Evolutionary conservation across 2,797 vertebrate species (phyloP), one percentile per base, ranked within the genome.

Genomic region (Zenarchopterus dispar): DNA sequence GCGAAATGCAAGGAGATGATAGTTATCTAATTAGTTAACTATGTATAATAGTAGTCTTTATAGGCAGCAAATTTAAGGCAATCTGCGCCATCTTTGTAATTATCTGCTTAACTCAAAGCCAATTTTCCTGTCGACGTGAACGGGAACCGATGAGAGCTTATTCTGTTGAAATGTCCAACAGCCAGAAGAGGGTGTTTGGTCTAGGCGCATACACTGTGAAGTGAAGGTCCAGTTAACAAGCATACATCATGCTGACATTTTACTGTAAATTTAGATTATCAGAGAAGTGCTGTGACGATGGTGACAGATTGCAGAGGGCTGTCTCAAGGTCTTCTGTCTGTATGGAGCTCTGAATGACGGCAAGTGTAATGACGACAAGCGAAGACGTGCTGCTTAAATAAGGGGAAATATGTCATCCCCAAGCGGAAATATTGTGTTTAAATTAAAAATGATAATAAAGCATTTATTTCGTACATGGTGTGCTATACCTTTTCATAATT

Each of bases 201-300:
- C 69, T 66, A 73, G 63, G 48, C 58, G 56, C 61, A 50, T 67
- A 67, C 54, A 66, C 65, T 71, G 78, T 56, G 70, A 83, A 85
- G 84, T 87, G 88, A 87, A 86, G 84, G 82, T 84, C 84, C 84
- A 72, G 84, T 87, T 78, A 77, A 81, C 39, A 46, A 47, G 44
- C 33, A 91, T 89, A 72, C 64, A 88, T 91, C 85, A 90, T 36
- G 39, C 67, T 90, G 90, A 89, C 90, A 91, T 70, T 83, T 78
- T 90, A 89, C 89, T 90, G 91, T 91, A 91, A 88, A 91, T 90
- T 86, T 85, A 84, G 87, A 88, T 90, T 75, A 90, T 88, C 82
- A 84, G 85, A 88, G 84, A 89, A 90, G 86, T 88, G 89, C 82
- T 75, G 74, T 66, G 84, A 82, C 71, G 68, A 82, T 76, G 8